Base-by-base conservation (phyloP, 1,140 invertebrate species). In the Leptopilina clavipes region DNA sequence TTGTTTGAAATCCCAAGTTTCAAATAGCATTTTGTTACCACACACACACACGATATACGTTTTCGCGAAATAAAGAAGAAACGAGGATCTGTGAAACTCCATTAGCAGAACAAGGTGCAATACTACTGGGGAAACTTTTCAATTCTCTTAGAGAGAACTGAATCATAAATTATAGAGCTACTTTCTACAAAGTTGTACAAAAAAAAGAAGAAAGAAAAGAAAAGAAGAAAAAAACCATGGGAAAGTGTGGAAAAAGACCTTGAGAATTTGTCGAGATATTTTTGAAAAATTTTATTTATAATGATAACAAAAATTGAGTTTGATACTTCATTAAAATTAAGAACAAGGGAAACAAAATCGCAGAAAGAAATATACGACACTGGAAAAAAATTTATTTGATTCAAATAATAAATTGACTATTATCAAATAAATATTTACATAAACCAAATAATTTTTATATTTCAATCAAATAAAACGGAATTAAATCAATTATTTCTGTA, bases 151-250 rank as follows among this genome's bases (percentile, higher is more conserved):
- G 59, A 65, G 59, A 65, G 59, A 65, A 65, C 59, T 31, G 19
- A 65, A 65, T 65, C 25, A 65, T 65, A 65, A 65, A 65, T 65
- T 65, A 65, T 65, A 37, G 22, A 65, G 19, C 59, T 65, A 65
- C 59, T 65, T 65, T 65, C 22, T n/a, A 14, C 12, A 3, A 22
- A 65, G 25, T 65, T 37, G n/a, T n/a, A n/a, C 10, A n/a, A 65
- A n/a, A 40, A 40, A 40, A 40, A 40, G 9, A 40, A 40, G 7
- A 9, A 40, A 40, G 9, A 40, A 40, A 40, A 40, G 7, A 40
- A 40, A 40, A 40, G 1, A n/a, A n/a, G n/a, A 31, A 31, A 31
- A 37, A 65, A 31, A 22, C 56, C 22, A n/a, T 37, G 11, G 14
- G 59, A 65, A 65, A 65, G 25, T 65, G 14, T 31, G 59, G 10